Percentiles rank a stretch among this genome's conserved stretches.
Evolutionary conservation across 2,797 vertebrate genomes (phyloP).

Genomic region (Crenuchus spilurus): DNA sequence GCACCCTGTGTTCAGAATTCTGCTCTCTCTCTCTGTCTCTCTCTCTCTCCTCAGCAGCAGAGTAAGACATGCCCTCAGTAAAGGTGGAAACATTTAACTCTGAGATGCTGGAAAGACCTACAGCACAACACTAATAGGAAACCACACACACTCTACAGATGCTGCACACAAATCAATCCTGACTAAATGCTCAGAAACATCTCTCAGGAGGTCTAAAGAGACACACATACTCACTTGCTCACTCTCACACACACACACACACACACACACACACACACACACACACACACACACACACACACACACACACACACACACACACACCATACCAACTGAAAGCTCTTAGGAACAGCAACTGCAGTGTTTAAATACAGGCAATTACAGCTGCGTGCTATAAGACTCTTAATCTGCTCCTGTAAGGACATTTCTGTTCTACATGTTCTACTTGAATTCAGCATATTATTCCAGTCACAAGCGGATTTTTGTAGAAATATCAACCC

Average conservation of each 20-base stretch:
- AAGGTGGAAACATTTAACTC: slow-evolving; percentile 43
- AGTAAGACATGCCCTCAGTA: no score
- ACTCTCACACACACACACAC: background rate
- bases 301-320: background rate
- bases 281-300: slow-evolving; percentile 18
- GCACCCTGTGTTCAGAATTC: no score
- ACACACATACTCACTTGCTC: background rate
- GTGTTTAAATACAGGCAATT: slow-evolving; percentile 42
- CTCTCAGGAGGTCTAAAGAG: background rate
- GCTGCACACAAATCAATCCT: slow-evolving; percentile 3
- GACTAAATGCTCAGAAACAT: background rate
- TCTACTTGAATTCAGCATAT: slow-evolving; percentile 32
- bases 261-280: no score
- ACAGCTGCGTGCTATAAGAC: slow-evolving; percentile 29
- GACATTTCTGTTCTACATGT: slow-evolving; percentile 15
- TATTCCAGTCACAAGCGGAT: slow-evolving; percentile 20
- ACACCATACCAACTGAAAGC: background rate
- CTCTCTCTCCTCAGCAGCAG: no score
- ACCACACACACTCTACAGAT: slow-evolving; percentile 13
- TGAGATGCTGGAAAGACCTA: slow-evolving; percentile 21
- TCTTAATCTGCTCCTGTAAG: slow-evolving; percentile 38
- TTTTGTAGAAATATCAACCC: slow-evolving; percentile 34
- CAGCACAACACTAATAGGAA: slow-evolving; percentile 7
- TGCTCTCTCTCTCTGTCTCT: background rate
- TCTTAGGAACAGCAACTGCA: slow-evolving; percentile 17